phyloP scores from a whole-genome alignment of 2,888 invertebrate genomes.

The Abscondita cerata region DNA sequence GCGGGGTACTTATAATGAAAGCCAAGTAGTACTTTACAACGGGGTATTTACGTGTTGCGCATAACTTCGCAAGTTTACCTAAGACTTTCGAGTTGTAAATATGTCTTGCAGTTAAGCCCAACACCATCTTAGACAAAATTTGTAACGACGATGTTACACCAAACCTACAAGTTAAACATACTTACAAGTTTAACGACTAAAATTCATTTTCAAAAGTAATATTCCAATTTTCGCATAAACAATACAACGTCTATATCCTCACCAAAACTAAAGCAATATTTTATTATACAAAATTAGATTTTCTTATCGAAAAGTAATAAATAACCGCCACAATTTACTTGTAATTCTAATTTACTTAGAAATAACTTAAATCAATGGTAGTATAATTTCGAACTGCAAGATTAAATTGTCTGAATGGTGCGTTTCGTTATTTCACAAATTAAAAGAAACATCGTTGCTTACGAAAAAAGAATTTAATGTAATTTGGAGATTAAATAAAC shows the following conservation, averaged over 20 bases:
- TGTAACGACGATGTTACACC: conserved; percentile 34
- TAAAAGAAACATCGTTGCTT: no score
- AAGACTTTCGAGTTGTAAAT: conserved; percentile 57
- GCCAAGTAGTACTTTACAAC: conserved; percentile 56
- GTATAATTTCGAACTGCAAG: no score
- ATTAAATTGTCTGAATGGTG: no score
- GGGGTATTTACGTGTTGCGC: conserved; percentile 59
- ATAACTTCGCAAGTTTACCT: conserved; percentile 60
- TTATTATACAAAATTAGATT: no score
- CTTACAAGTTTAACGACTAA: conserved; percentile 11
- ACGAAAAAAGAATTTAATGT: no score
- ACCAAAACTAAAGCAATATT: no score
- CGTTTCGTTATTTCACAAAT: no score
- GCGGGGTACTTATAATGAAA: conserved; percentile 55
- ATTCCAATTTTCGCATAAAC: conserved; percentile 4
- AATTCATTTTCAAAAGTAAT: conserved; percentile 6
- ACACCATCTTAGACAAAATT: conserved; percentile 54
- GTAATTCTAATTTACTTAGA: no score
- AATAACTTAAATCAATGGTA: no score
- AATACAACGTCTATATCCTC: neutral
- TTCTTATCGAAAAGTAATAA: no score
- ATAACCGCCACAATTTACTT: no score
- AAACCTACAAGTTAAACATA: conserved; percentile 26
- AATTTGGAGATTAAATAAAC: no score
- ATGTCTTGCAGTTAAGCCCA: conserved; percentile 57